Base-by-base conservation (phyloP, 2,888 invertebrate genomes). In the Heteropelma amictum region DNA sequence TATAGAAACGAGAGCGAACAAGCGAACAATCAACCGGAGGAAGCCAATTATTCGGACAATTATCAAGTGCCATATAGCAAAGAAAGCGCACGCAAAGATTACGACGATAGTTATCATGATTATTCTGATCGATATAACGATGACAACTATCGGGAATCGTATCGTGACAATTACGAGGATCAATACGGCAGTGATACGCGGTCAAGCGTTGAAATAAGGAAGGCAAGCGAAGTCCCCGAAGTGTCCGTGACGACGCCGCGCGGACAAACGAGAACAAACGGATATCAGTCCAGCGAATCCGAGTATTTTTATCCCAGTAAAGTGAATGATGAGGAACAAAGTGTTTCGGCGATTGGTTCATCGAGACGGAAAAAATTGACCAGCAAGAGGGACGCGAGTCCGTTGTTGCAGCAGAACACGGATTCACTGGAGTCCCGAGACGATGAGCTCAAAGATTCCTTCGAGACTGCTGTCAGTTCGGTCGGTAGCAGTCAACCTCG, bases 341-440 rank as follows among this genome's bases (percentile, higher is more conserved):
- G 21, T 23, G 77, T 83, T 49, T 84, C 85, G 53, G 80, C 82
- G 10, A 56, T 80, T 2, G 83, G 81, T 2, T 76, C 81, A 1
- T 58, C 84, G 8, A 84, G 87, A 26, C 84, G 85, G 28, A 88
- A 85, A 72, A 86, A 86, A 21, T 78, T 88, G 19, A 33, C 60
- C 3, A 84, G 82, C 10, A 86, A 84, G 63, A 83, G 88, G 21
- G 88, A 87, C 17, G 81, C 83, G 21, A 89, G 86, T 74, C 88
- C 89, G 1, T 80, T 89, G 17, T 81, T 87, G 3, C 89, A 89
- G 68, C 91, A 91, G 77, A 90, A 90, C 79, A 91, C 90, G 0
- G 91, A 92, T 79, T 92, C 91, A 23, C 83, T 91, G 65, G 92
- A 92, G 81, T 91, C 91, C 0, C 87, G 90, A 14, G 91, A 92